Evolutionary conservation across 2,113 vertebrate genomes (phyloP).

Genomic region (Chauna torquata): DNA sequence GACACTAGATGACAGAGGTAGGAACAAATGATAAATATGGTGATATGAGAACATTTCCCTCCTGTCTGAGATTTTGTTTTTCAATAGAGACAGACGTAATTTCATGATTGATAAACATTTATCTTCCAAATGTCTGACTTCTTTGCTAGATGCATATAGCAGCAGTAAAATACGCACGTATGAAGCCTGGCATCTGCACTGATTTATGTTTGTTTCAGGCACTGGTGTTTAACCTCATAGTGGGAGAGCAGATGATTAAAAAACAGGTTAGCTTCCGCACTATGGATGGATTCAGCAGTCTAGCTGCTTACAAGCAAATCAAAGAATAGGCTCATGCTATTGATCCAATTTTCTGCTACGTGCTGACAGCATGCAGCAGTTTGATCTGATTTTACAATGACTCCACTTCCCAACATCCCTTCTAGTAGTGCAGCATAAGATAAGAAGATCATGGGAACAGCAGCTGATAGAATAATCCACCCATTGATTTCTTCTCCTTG

Average conservation of each 20-base stretch:
- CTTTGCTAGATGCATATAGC: background rate
- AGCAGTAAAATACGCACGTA: background rate
- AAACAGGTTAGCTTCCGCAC: background rate
- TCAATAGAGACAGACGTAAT: background rate
- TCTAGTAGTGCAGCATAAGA: background rate
- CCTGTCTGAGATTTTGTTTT: background rate
- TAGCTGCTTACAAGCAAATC: conserved; percentile 18
- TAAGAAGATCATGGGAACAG: conserved; percentile 10
- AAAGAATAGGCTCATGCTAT: background rate
- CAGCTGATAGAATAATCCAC: conserved; percentile 51
- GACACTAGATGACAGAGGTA: background rate
- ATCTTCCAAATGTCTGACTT: background rate
- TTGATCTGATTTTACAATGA: background rate
- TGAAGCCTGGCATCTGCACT: background rate
- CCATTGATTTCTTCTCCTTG: conserved; percentile 61
- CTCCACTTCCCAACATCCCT: background rate
- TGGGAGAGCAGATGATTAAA: background rate
- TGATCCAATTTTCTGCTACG: conserved; percentile 10
- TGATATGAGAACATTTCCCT: background rate
- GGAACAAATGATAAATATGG: background rate
- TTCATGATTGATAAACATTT: background rate
- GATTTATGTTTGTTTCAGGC: background rate
- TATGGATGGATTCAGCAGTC: background rate
- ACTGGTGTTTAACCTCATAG: background rate
- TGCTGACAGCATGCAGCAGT: background rate